Conservation (phyloP, 2,888 invertebrate species). For the Abrostola tripartita region DNA sequence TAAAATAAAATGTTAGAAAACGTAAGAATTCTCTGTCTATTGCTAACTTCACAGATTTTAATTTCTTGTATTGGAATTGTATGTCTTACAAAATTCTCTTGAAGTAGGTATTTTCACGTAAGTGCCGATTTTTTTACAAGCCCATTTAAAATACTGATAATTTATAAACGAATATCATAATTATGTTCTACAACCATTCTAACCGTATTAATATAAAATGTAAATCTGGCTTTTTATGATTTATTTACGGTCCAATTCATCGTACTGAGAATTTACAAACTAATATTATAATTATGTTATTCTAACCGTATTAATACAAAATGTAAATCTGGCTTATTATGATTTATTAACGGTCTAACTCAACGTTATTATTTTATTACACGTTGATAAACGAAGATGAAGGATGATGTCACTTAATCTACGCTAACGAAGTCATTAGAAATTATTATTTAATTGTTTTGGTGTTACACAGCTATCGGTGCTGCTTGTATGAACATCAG, state of each 20-base stretch:
- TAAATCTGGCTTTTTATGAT: neutral
- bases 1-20: too few relatives aligned
- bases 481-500: neutral
- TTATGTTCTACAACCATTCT: too few relatives aligned
- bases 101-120: too few relatives aligned
- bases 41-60: too few relatives aligned
- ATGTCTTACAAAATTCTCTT: too few relatives aligned
- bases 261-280: too few relatives aligned
- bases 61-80: too few relatives aligned
- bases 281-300: too few relatives aligned
- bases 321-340: conserved; percentile 6
- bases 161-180: too few relatives aligned
- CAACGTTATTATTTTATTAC: conserved; percentile 23
- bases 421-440: conserved; percentile 27
- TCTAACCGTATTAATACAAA: neutral
- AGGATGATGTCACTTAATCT: conserved; percentile 40
- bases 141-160: neutral
- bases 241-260: too few relatives aligned
- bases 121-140: too few relatives aligned
- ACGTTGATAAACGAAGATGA: neutral
- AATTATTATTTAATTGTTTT: conserved; percentile 50
- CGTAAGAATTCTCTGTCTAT: too few relatives aligned
- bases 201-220: neutral
- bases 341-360: conserved; percentile 11
- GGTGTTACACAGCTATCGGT: conserved; percentile 12